Evolutionary conservation across 2,888 invertebrate species (phyloP).

Genomic region (Microctonus aethiopoides): DNA sequence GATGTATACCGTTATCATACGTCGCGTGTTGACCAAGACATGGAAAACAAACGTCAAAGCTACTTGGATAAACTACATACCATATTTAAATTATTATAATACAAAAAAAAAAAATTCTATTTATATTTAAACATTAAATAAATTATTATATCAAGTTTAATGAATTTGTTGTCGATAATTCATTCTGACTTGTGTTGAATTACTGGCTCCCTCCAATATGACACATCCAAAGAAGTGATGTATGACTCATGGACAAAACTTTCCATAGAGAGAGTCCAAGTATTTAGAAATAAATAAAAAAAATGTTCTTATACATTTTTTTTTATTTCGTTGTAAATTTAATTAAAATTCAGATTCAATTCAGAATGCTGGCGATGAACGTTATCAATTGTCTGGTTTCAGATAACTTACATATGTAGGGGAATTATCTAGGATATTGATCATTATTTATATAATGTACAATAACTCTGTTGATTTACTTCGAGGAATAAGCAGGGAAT

Average conservation of each 20-base stretch:
- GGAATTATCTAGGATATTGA: neutral
- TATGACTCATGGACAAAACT: slow-evolving; percentile 36
- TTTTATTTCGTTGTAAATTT: neutral
- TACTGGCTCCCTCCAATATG: slow-evolving; percentile 35
- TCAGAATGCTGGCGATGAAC: neutral
- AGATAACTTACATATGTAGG: neutral
- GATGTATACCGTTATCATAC: neutral
- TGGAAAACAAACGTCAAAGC: neutral
- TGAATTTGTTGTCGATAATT: neutral
- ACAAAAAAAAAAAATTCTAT: neutral
- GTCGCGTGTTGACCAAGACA: neutral
- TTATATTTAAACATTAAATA: neutral
- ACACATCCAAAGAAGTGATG: slow-evolving; percentile 56
- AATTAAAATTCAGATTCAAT: neutral
- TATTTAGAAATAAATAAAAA: neutral
- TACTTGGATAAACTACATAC: neutral
- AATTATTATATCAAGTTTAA: neutral
- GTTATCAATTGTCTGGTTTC: neutral
- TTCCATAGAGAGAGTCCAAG: slow-evolving; percentile 10
- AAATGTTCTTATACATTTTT: too few species aligned
- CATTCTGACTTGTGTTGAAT: neutral
- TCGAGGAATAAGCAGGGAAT: neutral
- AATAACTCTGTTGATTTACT: neutral
- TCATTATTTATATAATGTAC: neutral
- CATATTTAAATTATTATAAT: neutral